Conservation (phyloP, 2,113 vertebrate species). For the Antidorcas marsupialis region DNA sequence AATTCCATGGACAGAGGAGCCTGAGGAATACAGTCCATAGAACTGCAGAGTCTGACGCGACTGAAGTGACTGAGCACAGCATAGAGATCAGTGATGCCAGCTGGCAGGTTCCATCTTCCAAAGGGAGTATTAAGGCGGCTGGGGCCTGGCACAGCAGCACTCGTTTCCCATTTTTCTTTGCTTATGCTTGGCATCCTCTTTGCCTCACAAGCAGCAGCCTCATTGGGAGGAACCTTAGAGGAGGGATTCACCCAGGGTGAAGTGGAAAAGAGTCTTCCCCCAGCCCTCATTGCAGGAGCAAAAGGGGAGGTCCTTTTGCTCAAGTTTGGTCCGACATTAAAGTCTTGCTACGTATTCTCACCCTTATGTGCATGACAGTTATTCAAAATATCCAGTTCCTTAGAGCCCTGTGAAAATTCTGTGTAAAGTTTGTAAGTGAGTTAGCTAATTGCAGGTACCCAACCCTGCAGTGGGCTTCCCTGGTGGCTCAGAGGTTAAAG, state of each 20-base stretch:
- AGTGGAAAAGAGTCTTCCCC: background rate
- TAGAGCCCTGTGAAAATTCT: background rate
- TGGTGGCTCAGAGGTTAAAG: too few species aligned
- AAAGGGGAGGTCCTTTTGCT: background rate
- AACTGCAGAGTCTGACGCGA: rapidly evolving
- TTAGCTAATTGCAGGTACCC: background rate
- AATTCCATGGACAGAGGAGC: background rate
- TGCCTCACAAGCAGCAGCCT: background rate
- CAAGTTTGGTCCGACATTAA: background rate
- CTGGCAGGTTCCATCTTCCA: background rate
- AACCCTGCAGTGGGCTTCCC: too few species aligned
- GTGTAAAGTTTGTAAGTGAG: background rate
- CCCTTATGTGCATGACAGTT: background rate
- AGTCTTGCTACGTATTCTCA: background rate
- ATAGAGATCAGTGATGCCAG: background rate
- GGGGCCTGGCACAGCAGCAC: background rate
- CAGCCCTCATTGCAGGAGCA: background rate
- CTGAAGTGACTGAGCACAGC: background rate
- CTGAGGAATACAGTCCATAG: background rate
- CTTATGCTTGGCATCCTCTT: background rate
- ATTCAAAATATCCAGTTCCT: background rate
- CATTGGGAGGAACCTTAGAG: background rate
- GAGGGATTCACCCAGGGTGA: background rate
- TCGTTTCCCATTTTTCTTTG: background rate
- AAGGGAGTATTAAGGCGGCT: background rate